phyloP scores from a whole-genome alignment of 1,140 invertebrate species.

The Drosophila kohkoa region DNA sequence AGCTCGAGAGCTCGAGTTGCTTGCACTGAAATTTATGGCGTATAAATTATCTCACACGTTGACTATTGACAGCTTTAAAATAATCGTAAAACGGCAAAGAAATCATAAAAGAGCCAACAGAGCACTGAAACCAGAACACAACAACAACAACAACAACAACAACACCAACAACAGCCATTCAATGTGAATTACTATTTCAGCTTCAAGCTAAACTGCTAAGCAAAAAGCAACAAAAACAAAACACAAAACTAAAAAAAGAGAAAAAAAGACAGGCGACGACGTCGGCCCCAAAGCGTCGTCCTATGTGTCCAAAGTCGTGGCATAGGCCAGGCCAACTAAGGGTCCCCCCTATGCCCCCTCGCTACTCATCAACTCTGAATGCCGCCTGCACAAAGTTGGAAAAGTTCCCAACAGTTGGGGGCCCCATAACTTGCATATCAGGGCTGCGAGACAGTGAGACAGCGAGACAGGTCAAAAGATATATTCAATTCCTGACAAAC shows the following conservation, averaged over 20 bases:
- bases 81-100: constrained; percentile 81
- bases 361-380: constrained; percentile 22
- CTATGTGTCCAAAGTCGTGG: constrained; percentile 47
- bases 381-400: constrained; percentile 64
- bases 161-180: constrained; percentile 62
- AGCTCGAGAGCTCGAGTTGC: constrained; percentile 38
- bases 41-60: constrained; percentile 84
- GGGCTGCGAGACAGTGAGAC: constrained; percentile 7
- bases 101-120: constrained; percentile 72
- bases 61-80: constrained; percentile 84
- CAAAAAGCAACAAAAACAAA: constrained; percentile 3
- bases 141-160: constrained; percentile 49
- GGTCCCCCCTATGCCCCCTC: not conserved
- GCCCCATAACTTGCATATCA: constrained; percentile 74
- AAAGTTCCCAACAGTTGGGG: constrained; percentile 80
- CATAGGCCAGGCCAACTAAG: constrained; percentile 29
- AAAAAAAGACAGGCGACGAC: constrained; percentile 65
- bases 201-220: constrained; percentile 58
- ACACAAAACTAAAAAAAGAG: constrained; percentile 1
- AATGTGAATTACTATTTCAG: constrained; percentile 83
- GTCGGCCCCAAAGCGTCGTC: constrained; percentile 59
- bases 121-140: constrained; percentile 59
- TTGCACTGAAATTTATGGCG: constrained; percentile 81
- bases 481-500: constrained; percentile 27
- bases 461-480: constrained; percentile 25